Base-by-base conservation (phyloP, 1,140 invertebrate genomes). In the Triops longicaudatus region DNA sequence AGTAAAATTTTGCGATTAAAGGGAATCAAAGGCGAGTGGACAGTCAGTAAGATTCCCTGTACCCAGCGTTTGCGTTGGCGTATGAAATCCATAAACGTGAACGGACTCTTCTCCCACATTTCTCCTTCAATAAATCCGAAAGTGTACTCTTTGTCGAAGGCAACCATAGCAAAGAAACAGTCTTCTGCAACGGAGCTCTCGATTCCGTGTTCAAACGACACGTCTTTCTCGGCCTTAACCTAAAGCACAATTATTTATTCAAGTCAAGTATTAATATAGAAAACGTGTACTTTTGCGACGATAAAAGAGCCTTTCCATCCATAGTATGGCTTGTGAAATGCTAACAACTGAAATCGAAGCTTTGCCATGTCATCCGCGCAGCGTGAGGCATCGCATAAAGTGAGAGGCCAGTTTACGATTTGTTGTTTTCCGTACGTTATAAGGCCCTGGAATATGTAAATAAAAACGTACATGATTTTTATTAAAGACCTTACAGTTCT, bases 291-390 rank as follows among this genome's bases (percentile, higher is more conserved):
- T 89, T 94, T 93, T 78, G 93, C 94, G 7, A 97, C 94, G 79
- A 97, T 95, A 85, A 93, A 97, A 63, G 94, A 96, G 75, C 95
- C 96, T 87, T 99, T 99, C 95, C 96, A 98, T 83, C 96, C 96
- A 83, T 98, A 97, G 6, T 98, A 86, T 11, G 97, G 97, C 82
- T 95, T 95, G 83, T 98, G 95, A 82, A 98, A 97, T 82, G 93
- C 87, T 76, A 91, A 92, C 81, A 99, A 96, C 83, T 98, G 95
- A 79, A 97, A 89, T 81, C 96, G 88, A 17, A 98, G 84, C 84
- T 98, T 98, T 79, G 97, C 97, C 94, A 98, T 97, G 82, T 98
- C 96, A 84, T 98, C 96, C 31, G 95, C 94, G 0, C 99, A 97
- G 80, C 97, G 88, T 83, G 98, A 98, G 81, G 93, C 95, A 84